Conservation (phyloP, 2,888 invertebrate genomes). For the Malacosoma neustria region DNA sequence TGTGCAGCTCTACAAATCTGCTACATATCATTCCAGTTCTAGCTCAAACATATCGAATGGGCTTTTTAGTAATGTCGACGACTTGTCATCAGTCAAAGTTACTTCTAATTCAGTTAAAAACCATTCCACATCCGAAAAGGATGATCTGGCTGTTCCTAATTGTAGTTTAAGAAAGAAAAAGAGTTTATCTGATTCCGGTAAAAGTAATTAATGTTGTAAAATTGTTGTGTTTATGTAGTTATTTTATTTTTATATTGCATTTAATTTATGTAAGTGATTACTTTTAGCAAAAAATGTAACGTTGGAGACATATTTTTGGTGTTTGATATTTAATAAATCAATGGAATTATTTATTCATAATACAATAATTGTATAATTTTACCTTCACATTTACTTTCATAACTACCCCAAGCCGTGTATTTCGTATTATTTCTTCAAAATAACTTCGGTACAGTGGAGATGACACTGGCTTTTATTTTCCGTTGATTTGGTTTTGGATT, state of each 20-base stretch:
- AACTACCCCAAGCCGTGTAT: too few relatives aligned
- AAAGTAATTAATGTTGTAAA: conserved; percentile 41
- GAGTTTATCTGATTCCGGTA: conserved; percentile 44
- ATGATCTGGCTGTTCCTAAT: conserved; percentile 64
- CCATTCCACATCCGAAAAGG: conserved; percentile 63
- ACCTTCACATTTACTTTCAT: too few relatives aligned
- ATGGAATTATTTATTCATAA: conserved; percentile 10
- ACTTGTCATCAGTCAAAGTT: conserved; percentile 72
- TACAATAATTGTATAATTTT: too few relatives aligned
- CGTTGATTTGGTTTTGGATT: too few relatives aligned
- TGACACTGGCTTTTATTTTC: too few relatives aligned
- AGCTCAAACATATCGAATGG: conserved; percentile 64
- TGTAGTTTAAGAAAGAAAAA: conserved; percentile 56
- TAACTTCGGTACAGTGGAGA: too few relatives aligned
- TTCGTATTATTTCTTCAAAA: too few relatives aligned
- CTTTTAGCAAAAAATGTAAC: conserved; percentile 10
- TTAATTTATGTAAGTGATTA: conserved; percentile 10
- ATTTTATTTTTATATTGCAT: conserved; percentile 14
- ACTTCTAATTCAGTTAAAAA: conserved; percentile 57
- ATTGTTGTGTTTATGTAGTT: conserved; percentile 14
- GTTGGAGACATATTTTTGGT: conserved; percentile 14
- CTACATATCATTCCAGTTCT: conserved; percentile 58
- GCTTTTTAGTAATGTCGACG: conserved; percentile 69
- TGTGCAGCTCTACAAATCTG: conserved; percentile 61
- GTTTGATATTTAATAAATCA: conserved; percentile 21